These are phyloP conservation scores for Parapristionchus giblindavisi DNA, from an alignment of 2,888 invertebrate species.

Conservation along the genomic window DNA sequence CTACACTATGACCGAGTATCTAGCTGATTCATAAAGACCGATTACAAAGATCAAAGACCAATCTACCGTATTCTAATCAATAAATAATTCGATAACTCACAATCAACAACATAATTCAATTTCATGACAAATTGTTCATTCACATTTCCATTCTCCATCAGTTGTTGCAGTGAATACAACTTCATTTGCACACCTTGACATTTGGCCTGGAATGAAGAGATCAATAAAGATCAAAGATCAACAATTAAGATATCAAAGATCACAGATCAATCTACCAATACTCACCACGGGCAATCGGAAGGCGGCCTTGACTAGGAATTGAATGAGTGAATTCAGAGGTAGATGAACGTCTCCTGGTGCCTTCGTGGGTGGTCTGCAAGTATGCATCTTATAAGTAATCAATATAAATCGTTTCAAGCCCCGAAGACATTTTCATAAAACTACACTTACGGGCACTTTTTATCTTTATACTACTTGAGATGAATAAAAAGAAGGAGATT, in stretches of 20 bases:
- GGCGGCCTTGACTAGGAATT: constrained; percentile 37
- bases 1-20: neutral
- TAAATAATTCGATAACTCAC: constrained; percentile 43
- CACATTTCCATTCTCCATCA: constrained; percentile 44
- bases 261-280: neutral
- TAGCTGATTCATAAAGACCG: constrained; percentile 7
- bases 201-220: constrained; percentile 42
- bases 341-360: constrained; percentile 37
- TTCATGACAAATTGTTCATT: constrained; percentile 56
- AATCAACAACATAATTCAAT: constrained; percentile 64
- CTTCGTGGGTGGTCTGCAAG: constrained; percentile 33
- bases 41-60: constrained; percentile 33
- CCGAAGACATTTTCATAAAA: too few relatives aligned
- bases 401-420: too few relatives aligned
- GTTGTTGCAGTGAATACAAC: constrained; percentile 48
- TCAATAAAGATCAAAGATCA: neutral
- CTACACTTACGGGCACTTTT: too few relatives aligned
- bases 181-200: constrained; percentile 60
- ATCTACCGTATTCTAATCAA: neutral
- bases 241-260: neutral
- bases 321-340: neutral
- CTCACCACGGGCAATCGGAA: constrained; percentile 13
- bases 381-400: too few relatives aligned
- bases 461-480: too few relatives aligned
- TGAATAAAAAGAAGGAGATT: too few relatives aligned